Evolutionary conservation across 2,888 invertebrate genomes (phyloP).

Genomic region (Lottia scabra): DNA sequence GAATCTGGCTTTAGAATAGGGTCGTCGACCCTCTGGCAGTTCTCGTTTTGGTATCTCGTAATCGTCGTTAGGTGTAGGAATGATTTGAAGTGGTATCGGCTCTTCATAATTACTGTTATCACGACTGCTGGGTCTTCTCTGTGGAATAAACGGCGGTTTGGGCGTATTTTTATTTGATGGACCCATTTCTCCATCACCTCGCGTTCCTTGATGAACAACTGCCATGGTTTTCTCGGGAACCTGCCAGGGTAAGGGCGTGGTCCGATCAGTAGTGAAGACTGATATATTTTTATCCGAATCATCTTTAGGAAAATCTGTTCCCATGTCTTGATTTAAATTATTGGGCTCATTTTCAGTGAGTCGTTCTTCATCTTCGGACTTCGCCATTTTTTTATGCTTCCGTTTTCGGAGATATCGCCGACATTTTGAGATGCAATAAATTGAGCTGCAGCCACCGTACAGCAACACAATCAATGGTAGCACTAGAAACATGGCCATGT

Average conservation of each 20-base stretch:
- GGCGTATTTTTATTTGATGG: not conserved
- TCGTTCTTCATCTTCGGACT: not conserved
- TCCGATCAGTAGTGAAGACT: not conserved
- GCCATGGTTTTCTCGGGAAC: not conserved
- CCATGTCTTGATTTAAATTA: not conserved
- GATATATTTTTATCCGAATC: not conserved
- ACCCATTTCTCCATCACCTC: too few relatives aligned
- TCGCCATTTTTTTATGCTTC: constrained; percentile 9
- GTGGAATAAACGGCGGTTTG: not conserved
- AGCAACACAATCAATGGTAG: constrained; percentile 47
- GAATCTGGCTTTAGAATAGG: not conserved
- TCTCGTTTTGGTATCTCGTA: not conserved
- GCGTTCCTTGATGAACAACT: not conserved
- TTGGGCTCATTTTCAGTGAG: not conserved
- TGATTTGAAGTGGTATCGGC: not conserved
- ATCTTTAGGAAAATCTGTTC: not conserved
- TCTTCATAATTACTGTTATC: too few relatives aligned
- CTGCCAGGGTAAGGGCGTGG: not conserved
- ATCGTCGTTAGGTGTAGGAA: not conserved
- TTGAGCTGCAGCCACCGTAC: constrained; percentile 46
- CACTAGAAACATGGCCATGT: constrained; percentile 50
- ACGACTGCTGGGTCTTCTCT: not conserved
- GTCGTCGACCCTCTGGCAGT: not conserved
- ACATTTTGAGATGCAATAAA: constrained; percentile 47
- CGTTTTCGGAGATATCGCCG: constrained; percentile 33